Evolutionary conservation across 2,113 vertebrate species (phyloP), one percentile per base, ranked within the genome.

Genomic region (Tenrec ecaudatus): DNA sequence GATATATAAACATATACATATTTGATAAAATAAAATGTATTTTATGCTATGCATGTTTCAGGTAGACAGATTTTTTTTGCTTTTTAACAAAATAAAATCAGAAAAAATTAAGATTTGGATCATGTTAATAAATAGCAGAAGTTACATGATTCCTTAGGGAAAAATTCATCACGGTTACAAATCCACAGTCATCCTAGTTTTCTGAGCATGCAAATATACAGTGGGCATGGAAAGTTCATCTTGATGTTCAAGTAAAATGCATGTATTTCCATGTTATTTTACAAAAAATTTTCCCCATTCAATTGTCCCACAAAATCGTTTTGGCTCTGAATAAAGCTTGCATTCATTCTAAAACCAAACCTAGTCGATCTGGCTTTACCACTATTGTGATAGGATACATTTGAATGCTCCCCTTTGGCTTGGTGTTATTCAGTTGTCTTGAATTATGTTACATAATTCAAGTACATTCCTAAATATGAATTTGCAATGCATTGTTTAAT

Each of bases 261-360:
- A 31, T 68, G 53, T 64, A 82, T 80, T 79, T n/a, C 29, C 38
- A 82, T 22, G 4, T 19, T 16, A 88, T 4, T 83, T 88, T 76
- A 83, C 16, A 75, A n/a, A 47, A 86, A 91, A 53, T 92, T 94
- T 31, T 8, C 15, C 23, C 19, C 40, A 71, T 78, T 85, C 43
- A 83, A 17, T 23, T 94, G 19, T 68, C 22, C 23, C 76, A 88
- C 43, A 93, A 43, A 89, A 40, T 36, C 66, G 6, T 16, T 80
- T 31, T 95, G 11, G 23, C 40, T 86, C 43, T 92, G 23, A 92
- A 58, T 12, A 22, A 6, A 80, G 29, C 12, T 36, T 79, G 6
- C 25, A 31, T 92, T 95, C 25, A 33, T 92, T 95, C 27, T 27
- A 89, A 84, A 88, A 53, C 58, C 58, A 71, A 71, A 78, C 16